A percentile compares a stretch with the other conserved stretches of the same genome.
These are phyloP conservation scores for Schlechtendalia chinensis DNA, from an alignment of 1,140 invertebrate genomes.

Conservation along the genomic window DNA sequence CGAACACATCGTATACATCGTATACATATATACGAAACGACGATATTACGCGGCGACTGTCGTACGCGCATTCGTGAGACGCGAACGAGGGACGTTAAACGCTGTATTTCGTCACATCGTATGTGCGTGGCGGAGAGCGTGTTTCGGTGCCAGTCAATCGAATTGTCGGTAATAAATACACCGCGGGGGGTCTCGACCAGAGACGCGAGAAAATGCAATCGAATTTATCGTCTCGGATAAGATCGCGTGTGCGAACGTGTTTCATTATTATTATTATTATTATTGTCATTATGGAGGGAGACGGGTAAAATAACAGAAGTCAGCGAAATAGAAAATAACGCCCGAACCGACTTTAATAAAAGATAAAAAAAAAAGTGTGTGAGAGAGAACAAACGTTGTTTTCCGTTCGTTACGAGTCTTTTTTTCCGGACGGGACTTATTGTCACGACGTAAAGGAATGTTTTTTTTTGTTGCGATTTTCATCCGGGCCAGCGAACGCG, in stretches of 20 bases:
- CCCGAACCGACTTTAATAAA: conserved; percentile 41
- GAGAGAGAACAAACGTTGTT: background rate
- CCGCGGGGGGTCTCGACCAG: no score
- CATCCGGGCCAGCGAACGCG: background rate
- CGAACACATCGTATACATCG: background rate
- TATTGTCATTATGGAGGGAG: background rate
- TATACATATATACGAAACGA: background rate
- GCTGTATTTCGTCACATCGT: no score
- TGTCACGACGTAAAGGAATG: conserved; percentile 9
- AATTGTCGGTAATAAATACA: background rate
- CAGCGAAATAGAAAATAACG: conserved; percentile 40
- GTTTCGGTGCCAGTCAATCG: background rate
- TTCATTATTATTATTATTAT: no score
- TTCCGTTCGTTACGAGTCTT: background rate
- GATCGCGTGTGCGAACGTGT: background rate
- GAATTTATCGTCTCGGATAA: conserved; percentile 15
- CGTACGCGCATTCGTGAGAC: no score
- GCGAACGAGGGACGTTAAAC: background rate
- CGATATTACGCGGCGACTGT: no score
- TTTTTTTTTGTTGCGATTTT: conserved; percentile 24
- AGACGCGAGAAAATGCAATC: no score
- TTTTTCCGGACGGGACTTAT: background rate
- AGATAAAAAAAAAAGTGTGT: background rate
- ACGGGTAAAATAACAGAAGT: conserved; percentile 22
- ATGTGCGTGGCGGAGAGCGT: no score